phyloP scores from a whole-genome alignment of 2,888 invertebrate genomes.

The Patella pellucida region DNA sequence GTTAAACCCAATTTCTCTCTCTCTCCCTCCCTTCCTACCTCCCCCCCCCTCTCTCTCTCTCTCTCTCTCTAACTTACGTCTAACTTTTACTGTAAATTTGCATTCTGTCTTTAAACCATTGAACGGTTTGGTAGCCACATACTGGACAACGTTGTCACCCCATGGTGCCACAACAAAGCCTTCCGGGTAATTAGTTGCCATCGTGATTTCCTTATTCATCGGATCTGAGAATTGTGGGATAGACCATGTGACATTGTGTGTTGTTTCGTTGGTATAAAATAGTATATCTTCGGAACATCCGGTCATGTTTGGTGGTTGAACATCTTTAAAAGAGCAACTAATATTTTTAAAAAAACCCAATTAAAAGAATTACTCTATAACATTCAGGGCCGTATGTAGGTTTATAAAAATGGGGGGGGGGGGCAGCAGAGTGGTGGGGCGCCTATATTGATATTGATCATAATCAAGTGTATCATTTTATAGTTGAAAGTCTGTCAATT shows the following conservation, averaged over 20 bases:
- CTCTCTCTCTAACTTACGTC: too few species aligned
- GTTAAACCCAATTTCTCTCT: too few species aligned
- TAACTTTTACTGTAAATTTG: constrained; percentile 31
- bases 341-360: too few species aligned
- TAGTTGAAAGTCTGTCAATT: too few species aligned
- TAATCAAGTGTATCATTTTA: too few species aligned
- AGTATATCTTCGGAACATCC: constrained; percentile 31
- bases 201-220: constrained; percentile 25
- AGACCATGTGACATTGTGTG: constrained; percentile 32
- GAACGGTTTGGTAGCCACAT: constrained; percentile 37
- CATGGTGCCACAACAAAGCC: constrained; percentile 39
- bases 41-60: too few species aligned
- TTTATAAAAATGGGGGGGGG: too few species aligned
- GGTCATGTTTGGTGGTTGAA: constrained; percentile 39
- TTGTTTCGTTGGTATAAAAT: constrained; percentile 24
- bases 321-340: constrained; percentile 30
- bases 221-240: constrained; percentile 41
- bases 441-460: too few species aligned
- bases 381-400: too few species aligned
- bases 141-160: constrained; percentile 45
- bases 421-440: too few species aligned
- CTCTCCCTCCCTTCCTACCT: too few species aligned
- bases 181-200: constrained; percentile 36
- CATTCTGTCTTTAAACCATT: constrained; percentile 37
- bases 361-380: background rate